A percentile compares a stretch with the other conserved stretches of the same genome.
phyloP scores from a whole-genome alignment of 2,113 vertebrate species.

The Coreoperca whiteheadi region DNA sequence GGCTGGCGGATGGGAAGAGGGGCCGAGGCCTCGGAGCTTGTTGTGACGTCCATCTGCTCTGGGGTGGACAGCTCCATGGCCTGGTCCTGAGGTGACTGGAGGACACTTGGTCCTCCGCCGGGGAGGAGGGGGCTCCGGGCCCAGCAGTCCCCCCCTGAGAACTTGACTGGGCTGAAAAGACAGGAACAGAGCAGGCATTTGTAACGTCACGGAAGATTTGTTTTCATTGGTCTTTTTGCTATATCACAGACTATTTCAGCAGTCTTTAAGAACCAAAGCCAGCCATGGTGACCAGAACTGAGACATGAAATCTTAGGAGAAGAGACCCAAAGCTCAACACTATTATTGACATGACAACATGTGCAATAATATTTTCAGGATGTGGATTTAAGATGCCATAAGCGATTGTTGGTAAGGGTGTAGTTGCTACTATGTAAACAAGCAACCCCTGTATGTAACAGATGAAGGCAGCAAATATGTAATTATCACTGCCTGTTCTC shows the following conservation, averaged over 20 bases:
- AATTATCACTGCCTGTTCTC: neutral
- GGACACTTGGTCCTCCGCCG: conserved; percentile 49
- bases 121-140: conserved; percentile 86
- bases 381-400: neutral
- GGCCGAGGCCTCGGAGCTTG: conserved; percentile 92
- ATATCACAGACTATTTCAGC: neutral
- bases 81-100: conserved; percentile 86
- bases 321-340: neutral
- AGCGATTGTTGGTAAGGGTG: neutral
- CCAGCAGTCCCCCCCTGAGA: conserved; percentile 93
- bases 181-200: neutral
- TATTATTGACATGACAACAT: neutral
- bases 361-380: neutral
- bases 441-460: no score
- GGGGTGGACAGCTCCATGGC: conserved; percentile 93
- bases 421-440: neutral
- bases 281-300: neutral
- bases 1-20: conserved; percentile 97
- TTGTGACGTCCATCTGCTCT: conserved; percentile 96
- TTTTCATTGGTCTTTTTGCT: neutral
- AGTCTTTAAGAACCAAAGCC: neutral
- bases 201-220: neutral
- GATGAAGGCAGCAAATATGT: neutral
- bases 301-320: neutral
- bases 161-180: conserved; percentile 91